phyloP scores from a whole-genome alignment of 2,113 vertebrate genomes.

The Rhinoderma darwinii region DNA sequence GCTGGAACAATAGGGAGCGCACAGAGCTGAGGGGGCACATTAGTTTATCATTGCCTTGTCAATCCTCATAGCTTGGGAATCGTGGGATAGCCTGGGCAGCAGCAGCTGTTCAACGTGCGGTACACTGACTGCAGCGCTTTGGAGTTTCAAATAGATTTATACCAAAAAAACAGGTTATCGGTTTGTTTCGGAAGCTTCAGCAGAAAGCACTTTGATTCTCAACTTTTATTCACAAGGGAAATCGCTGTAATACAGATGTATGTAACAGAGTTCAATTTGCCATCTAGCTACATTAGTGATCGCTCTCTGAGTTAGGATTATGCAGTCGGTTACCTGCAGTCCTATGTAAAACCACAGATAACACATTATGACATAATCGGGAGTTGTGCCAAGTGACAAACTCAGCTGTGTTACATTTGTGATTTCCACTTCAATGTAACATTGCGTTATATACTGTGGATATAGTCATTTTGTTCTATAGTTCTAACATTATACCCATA shows the following conservation, averaged over 20 bases:
- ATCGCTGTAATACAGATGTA: background rate
- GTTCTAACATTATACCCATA: no score
- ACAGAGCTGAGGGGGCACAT: slow-evolving; percentile 94
- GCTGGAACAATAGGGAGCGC: slow-evolving; percentile 91
- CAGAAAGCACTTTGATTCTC: slow-evolving; percentile 52
- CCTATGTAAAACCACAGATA: background rate
- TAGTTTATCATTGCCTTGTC: slow-evolving; percentile 99
- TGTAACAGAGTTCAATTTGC: background rate
- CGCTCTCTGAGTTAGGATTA: background rate
- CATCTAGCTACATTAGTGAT: background rate
- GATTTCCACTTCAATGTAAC: background rate
- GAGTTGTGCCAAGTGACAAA: background rate
- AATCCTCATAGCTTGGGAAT: slow-evolving; percentile 98
- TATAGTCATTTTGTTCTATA: no score
- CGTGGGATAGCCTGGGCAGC: slow-evolving; percentile 89
- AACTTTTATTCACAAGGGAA: background rate
- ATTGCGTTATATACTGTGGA: no score
- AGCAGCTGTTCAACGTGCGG: slow-evolving; percentile 95
- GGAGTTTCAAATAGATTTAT: slow-evolving; percentile 78
- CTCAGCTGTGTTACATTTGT: background rate
- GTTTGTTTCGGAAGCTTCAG: slow-evolving; percentile 72
- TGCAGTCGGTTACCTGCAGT: background rate
- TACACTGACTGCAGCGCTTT: slow-evolving; percentile 80
- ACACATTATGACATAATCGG: background rate
- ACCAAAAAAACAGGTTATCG: slow-evolving; percentile 82